A percentile compares a stretch with the other conserved stretches of the same genome.
phyloP scores from a whole-genome alignment of 37 sponge, comb jelly and placozoan genomes.

The Mnemiopsis leidyi region DNA sequence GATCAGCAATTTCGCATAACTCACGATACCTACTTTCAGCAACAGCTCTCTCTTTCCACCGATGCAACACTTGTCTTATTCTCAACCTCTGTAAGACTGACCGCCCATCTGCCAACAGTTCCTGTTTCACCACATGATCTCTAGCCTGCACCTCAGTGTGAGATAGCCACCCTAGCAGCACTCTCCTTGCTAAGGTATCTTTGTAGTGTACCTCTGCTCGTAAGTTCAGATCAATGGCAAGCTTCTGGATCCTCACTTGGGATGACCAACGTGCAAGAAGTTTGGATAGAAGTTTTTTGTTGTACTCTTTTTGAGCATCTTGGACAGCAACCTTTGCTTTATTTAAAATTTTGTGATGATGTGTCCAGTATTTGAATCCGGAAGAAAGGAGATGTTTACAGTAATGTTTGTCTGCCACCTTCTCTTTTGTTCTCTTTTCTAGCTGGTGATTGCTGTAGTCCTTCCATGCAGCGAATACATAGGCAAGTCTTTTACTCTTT shows the following conservation, averaged over 20 bases:
- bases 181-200: neutral
- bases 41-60: neutral
- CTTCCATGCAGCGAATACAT: neutral
- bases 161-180: constrained; percentile 5
- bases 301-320: neutral
- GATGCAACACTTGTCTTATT: neutral
- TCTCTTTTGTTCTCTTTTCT: neutral
- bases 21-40: neutral
- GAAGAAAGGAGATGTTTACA: neutral
- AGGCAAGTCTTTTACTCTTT: neutral
- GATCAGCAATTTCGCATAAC: neutral
- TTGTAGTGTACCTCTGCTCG: constrained; percentile 18
- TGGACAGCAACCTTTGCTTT: neutral
- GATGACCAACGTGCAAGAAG: neutral
- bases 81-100: neutral
- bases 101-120: neutral
- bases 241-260: neutral
- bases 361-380: neutral
- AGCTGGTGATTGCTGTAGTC: neutral
- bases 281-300: neutral
- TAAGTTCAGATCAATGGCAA: neutral
- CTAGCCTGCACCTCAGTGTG: constrained; percentile 18
- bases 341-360: neutral
- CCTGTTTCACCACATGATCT: constrained; percentile 6
- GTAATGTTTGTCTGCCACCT: neutral